These are phyloP conservation scores for Siniperca knerii DNA, from an alignment of 2,113 vertebrate species.

Conservation along the genomic window DNA sequence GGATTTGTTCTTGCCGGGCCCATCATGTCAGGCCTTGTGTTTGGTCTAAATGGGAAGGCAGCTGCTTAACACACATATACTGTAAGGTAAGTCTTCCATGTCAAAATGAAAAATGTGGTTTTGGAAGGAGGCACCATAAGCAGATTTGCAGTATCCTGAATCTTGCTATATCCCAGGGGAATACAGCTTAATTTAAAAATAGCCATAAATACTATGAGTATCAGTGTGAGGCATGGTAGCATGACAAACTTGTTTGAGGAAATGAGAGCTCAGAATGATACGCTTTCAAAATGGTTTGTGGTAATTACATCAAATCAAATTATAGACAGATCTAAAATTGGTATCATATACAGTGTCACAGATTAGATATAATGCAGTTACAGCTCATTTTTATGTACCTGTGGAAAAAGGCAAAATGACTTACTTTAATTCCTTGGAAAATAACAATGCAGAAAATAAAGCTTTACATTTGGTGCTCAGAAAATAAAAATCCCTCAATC, in stretches of 20 bases:
- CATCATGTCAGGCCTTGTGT: constrained; percentile 10
- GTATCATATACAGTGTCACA: neutral
- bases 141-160: constrained; percentile 20
- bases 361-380: neutral
- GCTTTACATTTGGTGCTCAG: neutral
- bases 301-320: constrained; percentile 42
- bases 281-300: constrained; percentile 33
- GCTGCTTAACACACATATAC: neutral
- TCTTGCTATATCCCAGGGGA: constrained; percentile 14
- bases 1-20: constrained; percentile 24
- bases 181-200: constrained; percentile 37
- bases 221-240: constrained; percentile 14
- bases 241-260: constrained; percentile 49
- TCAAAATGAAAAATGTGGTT: constrained; percentile 20
- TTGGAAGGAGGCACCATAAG: constrained; percentile 14
- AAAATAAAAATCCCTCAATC: neutral
- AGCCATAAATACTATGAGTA: constrained; percentile 30
- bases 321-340: constrained; percentile 26
- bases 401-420: neutral
- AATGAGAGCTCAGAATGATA: constrained; percentile 30
- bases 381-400: neutral
- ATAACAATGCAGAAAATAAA: neutral
- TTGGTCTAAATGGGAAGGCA: constrained; percentile 4
- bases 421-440: neutral
- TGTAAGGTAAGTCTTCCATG: neutral